Percentiles rank a stretch among this genome's conserved stretches.
Evolutionary conservation across 2,113 vertebrate genomes (phyloP).

Genomic region (Rhinopomastus cyanomelas): DNA sequence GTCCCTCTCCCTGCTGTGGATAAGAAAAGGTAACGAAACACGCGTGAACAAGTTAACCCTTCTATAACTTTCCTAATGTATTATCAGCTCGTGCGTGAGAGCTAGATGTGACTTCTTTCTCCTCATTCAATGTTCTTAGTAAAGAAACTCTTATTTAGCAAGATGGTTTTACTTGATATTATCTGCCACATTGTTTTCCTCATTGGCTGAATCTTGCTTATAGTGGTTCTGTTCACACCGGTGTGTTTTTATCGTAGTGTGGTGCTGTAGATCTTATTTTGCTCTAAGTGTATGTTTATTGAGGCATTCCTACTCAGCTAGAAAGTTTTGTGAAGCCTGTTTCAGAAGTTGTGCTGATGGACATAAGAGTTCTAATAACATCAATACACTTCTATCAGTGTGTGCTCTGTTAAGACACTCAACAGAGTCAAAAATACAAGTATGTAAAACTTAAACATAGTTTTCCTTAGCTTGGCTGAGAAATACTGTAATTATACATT

Average conservation of each 20-base stretch:
- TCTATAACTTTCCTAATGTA: background rate
- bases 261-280: background rate
- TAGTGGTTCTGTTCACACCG: background rate
- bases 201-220: background rate
- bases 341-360: background rate
- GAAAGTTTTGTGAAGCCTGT: background rate
- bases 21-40: constrained; percentile 86
- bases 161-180: background rate
- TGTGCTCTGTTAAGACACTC: background rate
- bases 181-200: background rate
- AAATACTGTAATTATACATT: background rate
- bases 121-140: background rate
- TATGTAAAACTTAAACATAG: background rate
- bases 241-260: background rate
- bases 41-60: background rate
- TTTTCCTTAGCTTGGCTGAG: background rate
- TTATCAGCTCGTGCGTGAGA: background rate
- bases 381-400: background rate
- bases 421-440: background rate
- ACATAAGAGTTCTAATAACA: background rate
- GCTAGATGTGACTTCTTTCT: background rate
- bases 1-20: constrained; percentile 84
- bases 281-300: background rate
- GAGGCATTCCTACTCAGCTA: background rate
- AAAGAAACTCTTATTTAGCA: background rate